Base-by-base conservation (phyloP, 1,140 invertebrate species). In the Calycopis cecrops region DNA sequence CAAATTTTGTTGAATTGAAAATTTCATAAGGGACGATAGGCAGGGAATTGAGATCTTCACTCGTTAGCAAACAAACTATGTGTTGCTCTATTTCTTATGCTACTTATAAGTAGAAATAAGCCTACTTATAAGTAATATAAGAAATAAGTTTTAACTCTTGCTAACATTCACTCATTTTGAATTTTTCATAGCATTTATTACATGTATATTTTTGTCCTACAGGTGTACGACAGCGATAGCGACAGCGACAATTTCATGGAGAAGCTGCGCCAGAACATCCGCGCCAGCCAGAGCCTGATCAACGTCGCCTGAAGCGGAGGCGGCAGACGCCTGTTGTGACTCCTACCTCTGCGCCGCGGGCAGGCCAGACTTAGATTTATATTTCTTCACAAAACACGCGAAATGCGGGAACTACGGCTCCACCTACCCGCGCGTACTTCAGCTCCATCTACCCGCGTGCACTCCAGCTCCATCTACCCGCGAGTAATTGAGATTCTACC, bases 221-320 rank as follows among this genome's bases (percentile, higher is more conserved):
- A 73, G 65, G 59, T 56, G 59, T 75, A 73, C 50, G 79, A 79
- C 55, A 73, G 71, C 44, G 77, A 80, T 52, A 67, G 62, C 49
- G 67, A 70, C 12, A 55, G 16, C n/a, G 73, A 79, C 42, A 74
- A 59, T 37, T 47, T 78, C 28, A 77, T 73, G 65, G 74, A 76
- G 34, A 68, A 62, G 56, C 53, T 72, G 9, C 63, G 62, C 7
- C 68, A 74, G 17, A 67, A 42, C 49, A 48, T 56, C 16, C 40
- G 16, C 14, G 16, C 3, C 12, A 40, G 40, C 40, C 40, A 44
- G 7, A 73, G 64, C 62, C 64, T 67, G 33, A 74, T 78, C 53
- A 72, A 78, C 63, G 75, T 78, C 48, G 75, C 71, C 52, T 76
- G 62, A 74, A 28, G 37, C 16, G 17, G 14, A 35, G 11, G 10